Base-by-base conservation (phyloP, 2,113 vertebrate species). In the Pachyramphus minor region DNA sequence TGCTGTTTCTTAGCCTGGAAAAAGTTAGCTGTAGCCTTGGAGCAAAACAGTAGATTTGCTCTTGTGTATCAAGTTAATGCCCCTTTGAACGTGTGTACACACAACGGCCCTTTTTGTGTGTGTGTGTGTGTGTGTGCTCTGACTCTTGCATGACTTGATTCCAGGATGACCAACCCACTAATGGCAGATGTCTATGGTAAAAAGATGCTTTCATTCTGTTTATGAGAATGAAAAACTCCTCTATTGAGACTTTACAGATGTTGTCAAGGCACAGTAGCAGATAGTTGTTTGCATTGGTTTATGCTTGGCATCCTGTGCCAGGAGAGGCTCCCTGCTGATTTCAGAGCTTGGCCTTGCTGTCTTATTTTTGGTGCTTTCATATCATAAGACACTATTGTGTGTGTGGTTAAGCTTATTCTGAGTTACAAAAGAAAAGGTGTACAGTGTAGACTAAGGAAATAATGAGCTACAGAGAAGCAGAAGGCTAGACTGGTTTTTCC, bases 171-270 rank as follows among this genome's bases (percentile, higher is more conserved):
- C 39, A 52, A 27, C 47, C 45, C 24, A 23, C 47, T 62, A 30
- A 24, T 53, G 59, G 45, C 55, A 84, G 31, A 52, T 80, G 42
- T 44, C 35, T 2, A 1, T 76, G 14, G 52, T 66, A 63, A 62
- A 90, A 87, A 95, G 56, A 86, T 89, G 79, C 39, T 95, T 95
- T 94, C 30, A 24, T 85, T 84, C 74, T 84, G 49, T 59, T 84
- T 22, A 25, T 72, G 84, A 84, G 59, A 41, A 78, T 62, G 30
- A 58, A 79, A 82, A 72, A 9, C 24, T 37, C 20, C n/a, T 90
- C 20, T 68, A 4, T 10, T 59, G 84, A 92, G 79, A 56, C 25
- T 45, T 80, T 63, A 44, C 42, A 84, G 56, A 60, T 85, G 67
- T 60, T 91, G 14, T 79, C 37, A 58, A 81, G 62, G 19, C 71